Conservation (phyloP, 2,113 vertebrate species). For the Pitta sordida region DNA sequence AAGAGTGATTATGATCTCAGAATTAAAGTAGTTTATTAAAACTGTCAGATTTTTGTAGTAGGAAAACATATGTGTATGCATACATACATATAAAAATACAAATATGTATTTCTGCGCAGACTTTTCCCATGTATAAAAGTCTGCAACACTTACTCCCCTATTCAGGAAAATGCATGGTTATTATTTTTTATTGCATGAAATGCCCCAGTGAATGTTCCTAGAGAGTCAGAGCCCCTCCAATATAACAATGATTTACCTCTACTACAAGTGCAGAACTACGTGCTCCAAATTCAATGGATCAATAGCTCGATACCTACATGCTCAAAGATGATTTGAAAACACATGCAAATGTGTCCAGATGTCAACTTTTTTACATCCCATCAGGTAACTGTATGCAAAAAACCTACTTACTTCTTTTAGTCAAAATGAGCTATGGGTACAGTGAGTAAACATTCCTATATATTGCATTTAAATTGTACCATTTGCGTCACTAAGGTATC, state of each 20-base stretch:
- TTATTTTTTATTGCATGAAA: not conserved
- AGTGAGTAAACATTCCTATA: not conserved
- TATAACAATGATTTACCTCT: not conserved
- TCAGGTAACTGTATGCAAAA: not conserved
- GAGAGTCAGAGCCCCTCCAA: rapidly evolving
- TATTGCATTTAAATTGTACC: not conserved
- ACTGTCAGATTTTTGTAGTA: not conserved
- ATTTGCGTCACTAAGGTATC: not conserved
- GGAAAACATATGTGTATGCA: not conserved
- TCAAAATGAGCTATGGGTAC: not conserved
- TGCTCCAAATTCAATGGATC: not conserved
- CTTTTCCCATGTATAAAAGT: not conserved
- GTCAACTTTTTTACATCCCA: not conserved
- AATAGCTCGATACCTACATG: not conserved
- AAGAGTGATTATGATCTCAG: conserved; percentile 43
- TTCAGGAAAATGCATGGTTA: not conserved
- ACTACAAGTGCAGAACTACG: not conserved
- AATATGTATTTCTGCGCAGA: not conserved
- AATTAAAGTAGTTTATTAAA: conserved; percentile 36
- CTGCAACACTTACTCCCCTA: not conserved
- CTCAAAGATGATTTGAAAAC: not conserved
- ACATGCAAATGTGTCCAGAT: not conserved
- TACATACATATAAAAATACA: not conserved
- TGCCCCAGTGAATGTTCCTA: not conserved
- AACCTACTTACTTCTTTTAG: not conserved